Conservation (phyloP, 2,888 invertebrate genomes). For the Salticus scenicus region DNA sequence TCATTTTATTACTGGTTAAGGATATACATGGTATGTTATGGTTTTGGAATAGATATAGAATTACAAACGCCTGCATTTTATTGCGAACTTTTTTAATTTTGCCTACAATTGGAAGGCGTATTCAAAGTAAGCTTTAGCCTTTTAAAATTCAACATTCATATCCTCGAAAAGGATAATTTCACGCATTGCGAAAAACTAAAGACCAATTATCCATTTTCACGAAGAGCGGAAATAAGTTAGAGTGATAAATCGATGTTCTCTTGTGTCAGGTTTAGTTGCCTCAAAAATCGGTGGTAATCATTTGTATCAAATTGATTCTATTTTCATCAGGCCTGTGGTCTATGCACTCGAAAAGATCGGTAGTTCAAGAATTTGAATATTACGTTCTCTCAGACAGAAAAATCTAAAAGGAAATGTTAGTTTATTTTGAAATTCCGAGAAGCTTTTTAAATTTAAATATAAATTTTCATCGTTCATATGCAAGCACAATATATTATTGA, state of each 20-base stretch:
- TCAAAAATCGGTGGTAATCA: background rate
- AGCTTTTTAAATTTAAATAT: too few relatives aligned
- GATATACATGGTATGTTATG: too few relatives aligned
- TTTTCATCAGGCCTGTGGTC: background rate
- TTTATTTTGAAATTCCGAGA: too few relatives aligned
- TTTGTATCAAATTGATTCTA: background rate
- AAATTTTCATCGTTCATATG: too few relatives aligned
- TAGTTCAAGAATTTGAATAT: background rate
- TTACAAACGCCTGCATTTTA: too few relatives aligned
- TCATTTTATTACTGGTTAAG: too few relatives aligned
- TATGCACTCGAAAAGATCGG: background rate
- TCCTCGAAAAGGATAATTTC: background rate
- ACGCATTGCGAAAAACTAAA: background rate
- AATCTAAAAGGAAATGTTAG: too few relatives aligned
- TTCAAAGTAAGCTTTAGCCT: background rate
- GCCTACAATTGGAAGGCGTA: too few relatives aligned
- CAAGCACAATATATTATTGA: too few relatives aligned
- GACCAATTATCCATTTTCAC: slow-evolving; percentile 12
- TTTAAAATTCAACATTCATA: background rate
- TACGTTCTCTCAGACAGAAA: background rate
- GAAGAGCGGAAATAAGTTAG: background rate
- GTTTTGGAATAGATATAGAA: too few relatives aligned
- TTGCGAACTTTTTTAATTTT: too few relatives aligned
- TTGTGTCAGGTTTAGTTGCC: slow-evolving; percentile 3
- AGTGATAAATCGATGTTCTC: slow-evolving; percentile 16